phyloP scores from a whole-genome alignment of 2,888 invertebrate species.

The Limnephilus rhombicus region DNA sequence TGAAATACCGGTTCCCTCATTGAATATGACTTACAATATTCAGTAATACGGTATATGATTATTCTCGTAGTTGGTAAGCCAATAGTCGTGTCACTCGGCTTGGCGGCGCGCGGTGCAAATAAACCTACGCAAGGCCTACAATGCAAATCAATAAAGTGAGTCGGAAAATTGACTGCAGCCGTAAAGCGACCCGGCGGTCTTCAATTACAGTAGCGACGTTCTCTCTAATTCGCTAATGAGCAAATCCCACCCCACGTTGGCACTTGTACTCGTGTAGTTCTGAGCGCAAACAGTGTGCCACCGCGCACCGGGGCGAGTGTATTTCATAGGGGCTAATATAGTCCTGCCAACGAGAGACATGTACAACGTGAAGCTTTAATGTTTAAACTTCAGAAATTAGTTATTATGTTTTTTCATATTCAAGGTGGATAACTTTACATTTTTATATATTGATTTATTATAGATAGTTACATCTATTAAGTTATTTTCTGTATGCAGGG shows the following conservation, averaged over 20 bases:
- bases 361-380: not conserved
- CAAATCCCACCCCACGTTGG: constrained; percentile 7
- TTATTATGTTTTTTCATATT: too few relatives aligned
- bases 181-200: constrained; percentile 25
- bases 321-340: not conserved
- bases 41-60: not conserved
- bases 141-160: constrained; percentile 32
- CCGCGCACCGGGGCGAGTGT: not conserved
- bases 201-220: constrained; percentile 12
- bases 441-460: too few relatives aligned
- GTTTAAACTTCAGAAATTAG: not conserved
- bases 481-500: too few relatives aligned
- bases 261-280: not conserved
- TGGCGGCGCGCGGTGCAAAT: not conserved
- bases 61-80: not conserved
- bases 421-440: too few relatives aligned
- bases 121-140: not conserved
- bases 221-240: constrained; percentile 34
- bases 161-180: constrained; percentile 22
- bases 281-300: not conserved
- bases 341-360: not conserved
- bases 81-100: not conserved
- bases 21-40: not conserved
- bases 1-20: too few relatives aligned
- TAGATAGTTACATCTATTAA: too few relatives aligned